Conservation (phyloP, 2,797 vertebrate species). For the Spinus pinus region DNA sequence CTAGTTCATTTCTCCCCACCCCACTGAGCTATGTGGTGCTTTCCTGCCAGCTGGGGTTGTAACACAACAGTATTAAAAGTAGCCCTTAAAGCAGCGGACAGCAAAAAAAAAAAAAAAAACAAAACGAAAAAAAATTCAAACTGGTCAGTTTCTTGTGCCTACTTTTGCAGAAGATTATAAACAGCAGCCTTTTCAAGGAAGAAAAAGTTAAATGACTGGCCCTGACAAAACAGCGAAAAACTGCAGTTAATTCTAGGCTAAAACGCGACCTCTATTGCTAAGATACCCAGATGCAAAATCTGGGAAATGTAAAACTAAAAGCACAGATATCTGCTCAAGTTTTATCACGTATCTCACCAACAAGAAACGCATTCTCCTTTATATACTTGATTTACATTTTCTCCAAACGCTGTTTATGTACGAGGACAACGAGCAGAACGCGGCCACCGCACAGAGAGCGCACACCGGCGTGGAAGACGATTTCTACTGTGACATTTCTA, state of each 20-base stretch:
- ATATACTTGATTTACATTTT: fast-evolving
- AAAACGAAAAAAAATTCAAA: neutral
- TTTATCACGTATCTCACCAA: neutral
- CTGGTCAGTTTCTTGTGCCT: neutral
- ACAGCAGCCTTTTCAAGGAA: fast-evolving
- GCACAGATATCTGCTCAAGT: fast-evolving
- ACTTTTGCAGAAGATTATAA: neutral
- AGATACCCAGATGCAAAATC: neutral
- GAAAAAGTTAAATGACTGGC: neutral
- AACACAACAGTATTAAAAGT: neutral
- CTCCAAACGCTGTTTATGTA: fast-evolving
- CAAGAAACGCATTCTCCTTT: neutral
- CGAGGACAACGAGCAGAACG: fast-evolving
- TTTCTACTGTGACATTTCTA: fast-evolving
- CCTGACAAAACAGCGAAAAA: fast-evolving
- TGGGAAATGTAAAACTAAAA: neutral
- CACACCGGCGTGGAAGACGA: fast-evolving
- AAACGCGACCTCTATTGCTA: neutral
- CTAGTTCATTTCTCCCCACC: neutral
- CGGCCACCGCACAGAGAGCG: too few relatives aligned
- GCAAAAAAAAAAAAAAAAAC: neutral
- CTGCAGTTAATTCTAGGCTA: neutral
- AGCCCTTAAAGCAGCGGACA: neutral
- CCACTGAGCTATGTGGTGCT: fast-evolving
- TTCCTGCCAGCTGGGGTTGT: neutral